Evolutionary conservation across 1,140 invertebrate genomes (phyloP).

Genomic region (Laupala kohalensis): DNA sequence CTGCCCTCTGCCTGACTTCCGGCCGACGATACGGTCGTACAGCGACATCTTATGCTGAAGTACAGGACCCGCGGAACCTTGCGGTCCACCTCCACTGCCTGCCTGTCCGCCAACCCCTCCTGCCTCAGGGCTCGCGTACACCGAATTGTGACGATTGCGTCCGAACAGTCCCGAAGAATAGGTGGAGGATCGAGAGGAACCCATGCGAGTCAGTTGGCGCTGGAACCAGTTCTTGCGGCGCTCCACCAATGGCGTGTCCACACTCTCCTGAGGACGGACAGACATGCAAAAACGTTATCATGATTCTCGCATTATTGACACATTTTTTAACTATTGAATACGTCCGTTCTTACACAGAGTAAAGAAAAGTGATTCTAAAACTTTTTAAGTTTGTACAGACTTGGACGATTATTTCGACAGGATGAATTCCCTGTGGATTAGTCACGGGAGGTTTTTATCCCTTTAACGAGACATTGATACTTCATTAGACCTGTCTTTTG

Average conservation of each 20-base stretch:
- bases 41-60: conserved; percentile 56
- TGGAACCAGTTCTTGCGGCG: conserved; percentile 76
- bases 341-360: no score
- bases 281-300: no score
- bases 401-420: no score
- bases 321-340: no score
- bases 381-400: no score
- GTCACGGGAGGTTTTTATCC: no score
- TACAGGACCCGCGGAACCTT: conserved; percentile 18
- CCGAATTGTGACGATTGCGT: conserved; percentile 53
- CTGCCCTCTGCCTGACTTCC: conserved; percentile 59
- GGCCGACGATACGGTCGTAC: conserved; percentile 62
- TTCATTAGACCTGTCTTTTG: no score
- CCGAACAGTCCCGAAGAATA: conserved; percentile 69
- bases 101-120: conserved; percentile 28
- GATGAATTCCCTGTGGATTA: no score
- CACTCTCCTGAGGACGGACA: conserved; percentile 81
- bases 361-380: no score
- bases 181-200: conserved; percentile 64
- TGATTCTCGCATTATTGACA: no score
- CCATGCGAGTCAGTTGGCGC: conserved; percentile 66
- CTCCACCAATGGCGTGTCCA: conserved; percentile 72
- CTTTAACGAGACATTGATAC: no score
- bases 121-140: conserved; percentile 65
- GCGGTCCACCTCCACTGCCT: conserved; percentile 19